Percentiles rank a stretch among this genome's conserved stretches.
Evolutionary conservation across 2,113 vertebrate genomes (phyloP).

Genomic region (Pteruthius melanotis): DNA sequence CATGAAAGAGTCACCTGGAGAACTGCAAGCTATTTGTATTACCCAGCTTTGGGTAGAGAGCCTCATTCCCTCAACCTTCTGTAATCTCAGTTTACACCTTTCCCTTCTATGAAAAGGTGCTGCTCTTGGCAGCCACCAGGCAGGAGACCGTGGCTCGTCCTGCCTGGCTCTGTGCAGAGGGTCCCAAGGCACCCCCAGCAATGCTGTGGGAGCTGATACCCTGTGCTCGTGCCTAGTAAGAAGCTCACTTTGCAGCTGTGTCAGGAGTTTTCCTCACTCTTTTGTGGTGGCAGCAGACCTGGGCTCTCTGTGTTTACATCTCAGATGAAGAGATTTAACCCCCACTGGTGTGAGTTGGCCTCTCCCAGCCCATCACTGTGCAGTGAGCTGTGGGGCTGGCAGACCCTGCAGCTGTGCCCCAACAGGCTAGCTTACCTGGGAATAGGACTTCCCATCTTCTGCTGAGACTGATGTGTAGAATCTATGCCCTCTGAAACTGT

Average conservation of each 20-base stretch:
- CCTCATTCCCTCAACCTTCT: background rate
- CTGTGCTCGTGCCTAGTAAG: background rate
- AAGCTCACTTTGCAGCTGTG: background rate
- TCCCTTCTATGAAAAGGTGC: background rate
- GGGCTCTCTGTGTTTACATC: background rate
- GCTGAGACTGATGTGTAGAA: background rate
- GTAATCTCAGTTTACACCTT: background rate
- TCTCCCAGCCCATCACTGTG: fast-evolving
- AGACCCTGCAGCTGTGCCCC: background rate
- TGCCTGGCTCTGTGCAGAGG: background rate
- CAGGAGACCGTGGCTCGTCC: background rate
- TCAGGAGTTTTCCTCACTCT: background rate
- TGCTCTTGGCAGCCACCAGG: background rate
- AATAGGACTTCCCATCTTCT: background rate
- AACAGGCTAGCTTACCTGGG: background rate
- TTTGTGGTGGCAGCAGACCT: background rate
- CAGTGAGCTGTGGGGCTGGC: background rate
- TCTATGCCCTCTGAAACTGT: background rate
- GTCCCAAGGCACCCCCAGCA: background rate
- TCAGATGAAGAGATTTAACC: background rate
- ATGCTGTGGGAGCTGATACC: background rate
- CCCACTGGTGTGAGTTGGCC: fast-evolving
- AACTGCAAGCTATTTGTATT: background rate
- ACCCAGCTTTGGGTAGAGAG: background rate
- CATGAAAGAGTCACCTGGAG: background rate